These are phyloP conservation scores for Thumatha senex DNA, from an alignment of 2,888 invertebrate species.

Conservation along the genomic window DNA sequence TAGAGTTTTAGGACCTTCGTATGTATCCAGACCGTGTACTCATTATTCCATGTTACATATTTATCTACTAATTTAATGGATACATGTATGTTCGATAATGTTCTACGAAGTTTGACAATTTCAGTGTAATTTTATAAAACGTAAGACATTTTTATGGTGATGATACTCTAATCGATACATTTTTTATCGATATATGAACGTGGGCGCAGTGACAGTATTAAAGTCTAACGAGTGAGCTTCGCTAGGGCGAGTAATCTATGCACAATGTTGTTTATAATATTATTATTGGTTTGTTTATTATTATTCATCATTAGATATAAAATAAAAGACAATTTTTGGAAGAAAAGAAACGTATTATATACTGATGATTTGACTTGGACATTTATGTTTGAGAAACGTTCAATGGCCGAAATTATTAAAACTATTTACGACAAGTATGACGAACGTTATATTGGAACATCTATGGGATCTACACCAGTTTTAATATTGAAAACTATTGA, in stretches of 20 bases:
- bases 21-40: too few species aligned
- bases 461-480: slow-evolving; percentile 44
- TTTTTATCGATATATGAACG: not conserved
- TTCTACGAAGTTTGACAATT: too few species aligned
- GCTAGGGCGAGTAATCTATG: not conserved
- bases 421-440: slow-evolving; percentile 50
- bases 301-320: slow-evolving; percentile 1
- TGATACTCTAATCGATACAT: not conserved
- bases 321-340: slow-evolving; percentile 54
- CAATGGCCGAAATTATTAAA: slow-evolving; percentile 54
- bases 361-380: slow-evolving; percentile 40
- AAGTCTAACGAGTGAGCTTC: slow-evolving; percentile 1
- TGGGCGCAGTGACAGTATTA: not conserved
- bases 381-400: slow-evolving; percentile 48
- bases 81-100: too few species aligned
- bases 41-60: too few species aligned
- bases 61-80: too few species aligned
- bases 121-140: not conserved
- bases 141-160: not conserved
- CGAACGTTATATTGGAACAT: slow-evolving; percentile 48
- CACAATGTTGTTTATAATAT: slow-evolving; percentile 9
- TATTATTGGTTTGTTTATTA: slow-evolving; percentile 6
- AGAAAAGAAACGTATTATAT: slow-evolving; percentile 50
- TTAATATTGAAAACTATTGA: slow-evolving; percentile 52
- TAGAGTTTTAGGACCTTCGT: too few species aligned